Conservation (phyloP, 2,888 invertebrate genomes). For the Achlya flavicornis region DNA sequence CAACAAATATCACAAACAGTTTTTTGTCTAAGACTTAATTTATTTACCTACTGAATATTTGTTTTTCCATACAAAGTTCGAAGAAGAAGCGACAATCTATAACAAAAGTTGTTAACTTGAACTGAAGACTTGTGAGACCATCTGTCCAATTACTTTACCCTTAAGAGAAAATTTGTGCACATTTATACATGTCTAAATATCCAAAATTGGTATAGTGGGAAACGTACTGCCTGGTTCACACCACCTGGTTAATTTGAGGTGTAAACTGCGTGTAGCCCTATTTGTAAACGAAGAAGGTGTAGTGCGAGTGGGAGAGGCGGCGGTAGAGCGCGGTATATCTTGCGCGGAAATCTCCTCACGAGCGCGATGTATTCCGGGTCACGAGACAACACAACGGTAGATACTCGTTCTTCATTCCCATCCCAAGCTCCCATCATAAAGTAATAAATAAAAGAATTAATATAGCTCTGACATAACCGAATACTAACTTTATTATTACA, state of each 20-base stretch:
- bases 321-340: constrained; percentile 30
- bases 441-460: constrained; percentile 51
- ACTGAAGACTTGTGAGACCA: no score
- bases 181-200: no score
- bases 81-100: no score
- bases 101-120: no score
- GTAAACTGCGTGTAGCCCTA: constrained; percentile 10
- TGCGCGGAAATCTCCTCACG: constrained; percentile 60
- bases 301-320: background rate
- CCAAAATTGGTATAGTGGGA: background rate
- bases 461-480: constrained; percentile 37
- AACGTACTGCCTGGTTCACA: background rate
- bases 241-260: background rate
- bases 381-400: constrained; percentile 68
- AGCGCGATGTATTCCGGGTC: constrained; percentile 58
- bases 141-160: no score
- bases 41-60: no score
- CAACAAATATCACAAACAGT: no score
- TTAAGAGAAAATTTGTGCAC: no score
- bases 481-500: constrained; percentile 20
- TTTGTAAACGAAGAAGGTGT: background rate
- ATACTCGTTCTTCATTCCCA: constrained; percentile 45
- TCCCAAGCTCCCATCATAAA: constrained; percentile 34
- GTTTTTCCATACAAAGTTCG: no score
- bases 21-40: no score